Conservation (phyloP, 2,113 vertebrate species). For the Dipodomys stephensi region DNA sequence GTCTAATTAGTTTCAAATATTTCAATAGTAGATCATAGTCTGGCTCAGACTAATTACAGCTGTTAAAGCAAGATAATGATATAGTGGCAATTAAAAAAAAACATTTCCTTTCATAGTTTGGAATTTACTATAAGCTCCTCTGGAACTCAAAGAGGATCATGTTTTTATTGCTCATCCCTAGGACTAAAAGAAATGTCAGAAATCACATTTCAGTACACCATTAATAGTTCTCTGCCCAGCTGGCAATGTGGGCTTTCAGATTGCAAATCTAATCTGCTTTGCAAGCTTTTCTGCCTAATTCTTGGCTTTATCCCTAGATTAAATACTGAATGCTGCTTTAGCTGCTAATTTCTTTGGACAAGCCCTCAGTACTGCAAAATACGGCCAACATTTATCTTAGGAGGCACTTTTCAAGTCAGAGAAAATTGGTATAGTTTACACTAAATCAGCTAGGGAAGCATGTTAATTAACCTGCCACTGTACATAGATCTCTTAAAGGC, state of each 20-base stretch:
- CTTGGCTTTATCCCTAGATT: constrained; percentile 74
- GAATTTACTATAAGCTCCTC: constrained; percentile 61
- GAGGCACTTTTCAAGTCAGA: constrained; percentile 26
- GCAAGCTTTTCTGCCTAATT: constrained; percentile 67
- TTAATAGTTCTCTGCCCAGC: constrained; percentile 61
- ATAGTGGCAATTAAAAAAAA: constrained; percentile 62
- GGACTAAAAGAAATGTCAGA: constrained; percentile 67
- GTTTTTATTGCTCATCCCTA: constrained; percentile 67
- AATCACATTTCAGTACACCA: constrained; percentile 33
- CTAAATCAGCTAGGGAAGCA: constrained; percentile 16
- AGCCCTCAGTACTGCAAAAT: constrained; percentile 31
- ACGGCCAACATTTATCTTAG: constrained; percentile 37
- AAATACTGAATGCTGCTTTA: constrained; percentile 58
- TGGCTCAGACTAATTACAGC: constrained; percentile 79
- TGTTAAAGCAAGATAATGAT: constrained; percentile 77
- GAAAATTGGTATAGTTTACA: constrained; percentile 10
- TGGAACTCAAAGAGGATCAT: constrained; percentile 46
- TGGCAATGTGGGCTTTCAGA: constrained; percentile 6
- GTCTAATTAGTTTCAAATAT: constrained; percentile 80
- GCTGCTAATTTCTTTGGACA: constrained; percentile 60
- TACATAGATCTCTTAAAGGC: neutral
- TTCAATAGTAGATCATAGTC: constrained; percentile 76
- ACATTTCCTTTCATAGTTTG: constrained; percentile 62
- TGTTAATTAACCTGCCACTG: neutral
- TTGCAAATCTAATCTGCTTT: constrained; percentile 73